These are phyloP conservation scores for Drosophila mettleri DNA, from an alignment of 2,888 invertebrate species.

Conservation along the genomic window DNA sequence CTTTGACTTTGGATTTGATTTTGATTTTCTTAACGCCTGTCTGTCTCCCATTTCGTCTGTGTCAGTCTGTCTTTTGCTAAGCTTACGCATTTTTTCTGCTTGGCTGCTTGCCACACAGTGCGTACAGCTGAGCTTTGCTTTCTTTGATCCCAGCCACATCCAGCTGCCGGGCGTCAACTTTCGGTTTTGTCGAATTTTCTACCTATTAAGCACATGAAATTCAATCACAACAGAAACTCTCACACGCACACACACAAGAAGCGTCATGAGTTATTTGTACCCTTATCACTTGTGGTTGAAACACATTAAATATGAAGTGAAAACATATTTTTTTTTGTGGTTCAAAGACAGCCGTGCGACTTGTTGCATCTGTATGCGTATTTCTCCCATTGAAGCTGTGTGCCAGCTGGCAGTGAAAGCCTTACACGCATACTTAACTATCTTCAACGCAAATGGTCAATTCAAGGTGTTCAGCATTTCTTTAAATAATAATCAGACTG, in stretches of 20 bases:
- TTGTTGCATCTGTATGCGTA: slow-evolving; percentile 66
- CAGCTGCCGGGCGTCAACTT: slow-evolving; percentile 41
- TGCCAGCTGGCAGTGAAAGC: too few species aligned
- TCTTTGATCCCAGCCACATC: slow-evolving; percentile 55
- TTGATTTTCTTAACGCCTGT: slow-evolving; percentile 36
- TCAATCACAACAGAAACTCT: slow-evolving; percentile 62
- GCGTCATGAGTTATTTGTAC: slow-evolving; percentile 49
- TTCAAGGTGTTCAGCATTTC: too few species aligned
- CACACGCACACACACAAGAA: not conserved
- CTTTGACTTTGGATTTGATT: slow-evolving; percentile 35
- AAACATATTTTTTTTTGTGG: slow-evolving; percentile 44
- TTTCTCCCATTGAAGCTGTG: too few species aligned
- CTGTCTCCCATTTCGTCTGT: not conserved
- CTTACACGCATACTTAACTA: not conserved
- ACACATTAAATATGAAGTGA: slow-evolving; percentile 70
- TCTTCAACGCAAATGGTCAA: not conserved
- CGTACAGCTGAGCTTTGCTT: slow-evolving; percentile 19
- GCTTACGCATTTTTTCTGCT: slow-evolving; percentile 70
- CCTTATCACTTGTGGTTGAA: slow-evolving; percentile 68
- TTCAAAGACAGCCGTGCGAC: slow-evolving; percentile 39
- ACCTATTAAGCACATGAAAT: slow-evolving; percentile 81
- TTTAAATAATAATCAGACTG: too few species aligned
- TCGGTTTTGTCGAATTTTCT: slow-evolving; percentile 76
- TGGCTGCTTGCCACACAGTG: slow-evolving; percentile 61
- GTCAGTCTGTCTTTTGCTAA: slow-evolving; percentile 20